phyloP scores from a whole-genome alignment of 1,140 invertebrate species.

The Amphibalanus amphitrite region DNA sequence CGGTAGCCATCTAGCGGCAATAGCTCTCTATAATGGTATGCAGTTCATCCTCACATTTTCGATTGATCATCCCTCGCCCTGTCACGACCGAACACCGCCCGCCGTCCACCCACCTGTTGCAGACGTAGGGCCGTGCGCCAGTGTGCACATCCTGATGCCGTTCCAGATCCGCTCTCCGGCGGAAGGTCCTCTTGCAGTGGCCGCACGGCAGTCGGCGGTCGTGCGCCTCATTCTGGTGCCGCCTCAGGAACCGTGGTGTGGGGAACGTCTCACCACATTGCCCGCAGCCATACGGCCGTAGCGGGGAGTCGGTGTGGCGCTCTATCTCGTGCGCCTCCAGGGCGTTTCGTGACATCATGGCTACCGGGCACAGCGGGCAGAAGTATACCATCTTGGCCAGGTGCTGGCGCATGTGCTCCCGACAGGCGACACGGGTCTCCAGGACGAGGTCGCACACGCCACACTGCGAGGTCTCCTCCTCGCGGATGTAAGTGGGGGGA shows the following conservation, averaged over 20 bases:
- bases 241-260: constrained; percentile 26
- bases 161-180: background rate
- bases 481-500: background rate
- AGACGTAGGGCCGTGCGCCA: background rate
- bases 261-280: background rate
- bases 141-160: background rate
- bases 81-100: too few species aligned
- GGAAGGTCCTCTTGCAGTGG: background rate
- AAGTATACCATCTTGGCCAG: background rate
- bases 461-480: background rate
- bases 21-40: too few species aligned
- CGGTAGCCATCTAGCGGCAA: too few species aligned
- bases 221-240: constrained; percentile 18
- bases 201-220: background rate
- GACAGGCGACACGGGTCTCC: background rate
- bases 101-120: background rate
- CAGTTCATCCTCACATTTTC: too few species aligned
- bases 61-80: too few species aligned
- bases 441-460: background rate
- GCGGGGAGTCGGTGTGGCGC: background rate
- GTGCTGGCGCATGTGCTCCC: background rate
- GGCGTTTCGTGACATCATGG: background rate
- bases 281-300: background rate
- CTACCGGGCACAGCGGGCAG: background rate
- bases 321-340: background rate